Conservation (phyloP, 2,113 vertebrate genomes). For the Pycnonotus jocosus region DNA sequence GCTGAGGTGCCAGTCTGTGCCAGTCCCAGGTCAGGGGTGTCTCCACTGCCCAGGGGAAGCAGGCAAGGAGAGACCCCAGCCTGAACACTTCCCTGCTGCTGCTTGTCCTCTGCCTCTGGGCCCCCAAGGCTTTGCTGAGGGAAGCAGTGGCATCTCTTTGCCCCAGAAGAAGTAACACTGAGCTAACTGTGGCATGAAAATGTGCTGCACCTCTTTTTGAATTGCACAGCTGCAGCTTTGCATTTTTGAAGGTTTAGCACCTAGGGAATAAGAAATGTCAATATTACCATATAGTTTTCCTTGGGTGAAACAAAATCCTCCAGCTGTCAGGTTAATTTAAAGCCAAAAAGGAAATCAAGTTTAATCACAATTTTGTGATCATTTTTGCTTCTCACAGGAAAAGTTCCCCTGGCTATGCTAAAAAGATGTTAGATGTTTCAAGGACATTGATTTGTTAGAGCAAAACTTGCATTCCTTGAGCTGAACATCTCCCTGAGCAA, state of each 20-base stretch:
- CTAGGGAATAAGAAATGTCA: slow-evolving; percentile 1
- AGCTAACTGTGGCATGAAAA: neutral
- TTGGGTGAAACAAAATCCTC: neutral
- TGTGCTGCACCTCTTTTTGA: neutral
- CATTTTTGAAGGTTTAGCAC: neutral
- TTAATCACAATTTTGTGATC: neutral
- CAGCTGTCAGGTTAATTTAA: neutral
- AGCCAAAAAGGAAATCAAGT: neutral
- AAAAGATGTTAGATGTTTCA: neutral
- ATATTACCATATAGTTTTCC: neutral
- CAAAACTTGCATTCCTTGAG: neutral
- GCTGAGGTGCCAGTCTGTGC: neutral
- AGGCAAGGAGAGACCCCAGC: neutral
- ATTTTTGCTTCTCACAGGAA: neutral
- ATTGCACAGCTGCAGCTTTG: neutral
- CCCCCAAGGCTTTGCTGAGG: neutral
- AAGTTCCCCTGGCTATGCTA: neutral
- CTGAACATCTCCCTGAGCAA: neutral
- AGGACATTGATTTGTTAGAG: neutral
- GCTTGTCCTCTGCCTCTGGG: neutral
- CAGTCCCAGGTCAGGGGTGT: neutral
- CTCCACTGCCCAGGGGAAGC: neutral
- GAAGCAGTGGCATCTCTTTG: neutral
- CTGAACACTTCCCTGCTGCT: accelerated
- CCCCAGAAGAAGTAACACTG: neutral